Conservation (phyloP, 23 tunicate species). For the Botrylloides violaceus region DNA sequence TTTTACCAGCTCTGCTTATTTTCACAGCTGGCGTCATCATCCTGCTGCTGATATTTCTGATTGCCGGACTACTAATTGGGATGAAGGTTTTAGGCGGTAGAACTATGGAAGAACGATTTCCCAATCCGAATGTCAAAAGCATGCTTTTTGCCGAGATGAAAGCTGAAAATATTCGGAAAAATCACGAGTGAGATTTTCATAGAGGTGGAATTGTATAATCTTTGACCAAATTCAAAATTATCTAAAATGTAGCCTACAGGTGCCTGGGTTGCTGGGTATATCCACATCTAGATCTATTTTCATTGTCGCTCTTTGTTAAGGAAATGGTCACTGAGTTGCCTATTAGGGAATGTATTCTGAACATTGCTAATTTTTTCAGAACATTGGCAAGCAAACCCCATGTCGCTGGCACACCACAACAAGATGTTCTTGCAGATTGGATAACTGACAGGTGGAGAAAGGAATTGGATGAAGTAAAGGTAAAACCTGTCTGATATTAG, state of each 20-base stretch:
- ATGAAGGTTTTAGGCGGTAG: background rate
- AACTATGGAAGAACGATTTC: background rate
- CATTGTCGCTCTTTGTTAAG: too few relatives aligned
- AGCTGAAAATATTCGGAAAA: constrained; percentile 33
- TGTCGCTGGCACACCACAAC: constrained; percentile 62
- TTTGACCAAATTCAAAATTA: too few relatives aligned
- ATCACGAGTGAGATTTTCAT: too few relatives aligned
- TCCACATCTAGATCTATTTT: too few relatives aligned
- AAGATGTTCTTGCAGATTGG: constrained; percentile 37
- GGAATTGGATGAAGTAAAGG: constrained; percentile 61
- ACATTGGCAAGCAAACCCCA: constrained; percentile 46
- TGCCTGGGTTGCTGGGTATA: too few relatives aligned
- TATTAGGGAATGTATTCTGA: too few relatives aligned
- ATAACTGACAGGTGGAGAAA: constrained; percentile 32
- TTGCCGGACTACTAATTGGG: background rate
- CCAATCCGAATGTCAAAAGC: background rate
- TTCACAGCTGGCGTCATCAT: background rate
- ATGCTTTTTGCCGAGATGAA: constrained; percentile 24
- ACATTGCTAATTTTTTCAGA: too few relatives aligned
- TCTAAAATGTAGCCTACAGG: too few relatives aligned
- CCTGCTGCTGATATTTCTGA: background rate
- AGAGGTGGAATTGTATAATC: too few relatives aligned
- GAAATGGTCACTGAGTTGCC: too few relatives aligned
- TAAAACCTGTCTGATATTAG: too few relatives aligned
- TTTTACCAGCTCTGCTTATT: too few relatives aligned